phyloP scores from a whole-genome alignment of 2,888 invertebrate genomes.

The Ichneumon xanthorius region DNA sequence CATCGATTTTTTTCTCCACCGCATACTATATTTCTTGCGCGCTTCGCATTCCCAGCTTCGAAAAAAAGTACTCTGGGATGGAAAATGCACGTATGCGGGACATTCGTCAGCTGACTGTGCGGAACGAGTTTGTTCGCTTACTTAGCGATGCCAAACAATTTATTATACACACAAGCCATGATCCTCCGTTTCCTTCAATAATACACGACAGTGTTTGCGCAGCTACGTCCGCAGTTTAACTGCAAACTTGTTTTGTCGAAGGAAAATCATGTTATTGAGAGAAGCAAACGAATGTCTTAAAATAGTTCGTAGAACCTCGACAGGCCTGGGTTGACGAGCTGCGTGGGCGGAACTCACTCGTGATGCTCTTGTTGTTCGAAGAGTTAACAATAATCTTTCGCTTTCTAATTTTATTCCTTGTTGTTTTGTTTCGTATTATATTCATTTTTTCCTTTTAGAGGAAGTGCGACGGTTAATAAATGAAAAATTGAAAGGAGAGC shows the following conservation, averaged over 20 bases:
- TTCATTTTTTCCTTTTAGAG: background rate
- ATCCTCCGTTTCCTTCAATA: background rate
- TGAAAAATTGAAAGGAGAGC: too few species aligned
- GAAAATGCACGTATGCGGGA: too few species aligned
- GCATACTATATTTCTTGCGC: background rate
- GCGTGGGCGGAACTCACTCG: background rate
- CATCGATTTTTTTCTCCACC: constrained; percentile 3
- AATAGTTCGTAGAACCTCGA: constrained; percentile 34
- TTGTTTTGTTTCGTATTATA: background rate
- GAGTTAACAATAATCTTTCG: background rate
- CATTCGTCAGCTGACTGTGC: background rate
- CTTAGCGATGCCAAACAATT: background rate
- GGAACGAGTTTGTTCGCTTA: background rate
- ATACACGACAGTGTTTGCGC: background rate
- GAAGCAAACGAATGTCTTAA: constrained; percentile 54
- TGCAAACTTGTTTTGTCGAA: background rate
- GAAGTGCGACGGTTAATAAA: too few species aligned
- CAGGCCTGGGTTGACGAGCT: background rate
- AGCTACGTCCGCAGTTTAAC: background rate
- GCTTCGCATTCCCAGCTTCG: too few species aligned
- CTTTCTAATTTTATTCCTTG: background rate
- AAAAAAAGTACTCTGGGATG: too few species aligned
- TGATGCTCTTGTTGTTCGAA: background rate
- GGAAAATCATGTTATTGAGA: constrained; percentile 13
- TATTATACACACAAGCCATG: background rate